These are phyloP conservation scores for Pogona vitticeps DNA, from an alignment of 2,113 vertebrate genomes.

Conservation along the genomic window DNA sequence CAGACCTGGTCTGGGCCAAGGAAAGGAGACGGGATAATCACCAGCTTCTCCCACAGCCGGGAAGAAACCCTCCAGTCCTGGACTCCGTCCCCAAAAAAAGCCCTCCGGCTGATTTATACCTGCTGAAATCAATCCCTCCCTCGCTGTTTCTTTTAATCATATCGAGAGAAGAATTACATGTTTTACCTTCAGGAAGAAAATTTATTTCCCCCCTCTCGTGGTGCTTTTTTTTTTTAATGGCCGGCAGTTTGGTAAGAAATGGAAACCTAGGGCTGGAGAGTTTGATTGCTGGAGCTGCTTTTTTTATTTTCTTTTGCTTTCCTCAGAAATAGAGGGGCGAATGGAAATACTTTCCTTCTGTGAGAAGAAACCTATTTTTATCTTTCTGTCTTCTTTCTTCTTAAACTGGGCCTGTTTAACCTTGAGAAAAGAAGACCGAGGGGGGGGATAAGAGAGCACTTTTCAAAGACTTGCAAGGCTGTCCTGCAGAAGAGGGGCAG, in stretches of 20 bases:
- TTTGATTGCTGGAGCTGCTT: too few species aligned
- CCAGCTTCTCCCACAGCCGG: not conserved
- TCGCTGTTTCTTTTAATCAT: slow-evolving; percentile 36
- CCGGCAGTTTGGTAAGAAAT: not conserved
- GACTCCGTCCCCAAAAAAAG: not conserved
- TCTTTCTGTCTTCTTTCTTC: not conserved
- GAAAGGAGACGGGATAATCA: not conserved
- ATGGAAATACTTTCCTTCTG: too few species aligned
- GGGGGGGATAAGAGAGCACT: too few species aligned
- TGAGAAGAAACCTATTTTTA: not conserved
- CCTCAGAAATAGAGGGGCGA: too few species aligned
- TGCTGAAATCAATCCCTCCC: slow-evolving; percentile 24
- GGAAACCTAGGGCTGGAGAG: not conserved
- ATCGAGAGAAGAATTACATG: slow-evolving; percentile 25
- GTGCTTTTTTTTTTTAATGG: not conserved
- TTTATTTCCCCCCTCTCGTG: not conserved
- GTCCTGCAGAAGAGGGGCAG: too few species aligned
- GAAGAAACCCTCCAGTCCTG: slow-evolving; percentile 4
- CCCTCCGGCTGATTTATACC: slow-evolving; percentile 34
- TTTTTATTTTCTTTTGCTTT: too few species aligned
- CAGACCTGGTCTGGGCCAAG: not conserved
- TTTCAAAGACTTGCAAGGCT: too few species aligned
- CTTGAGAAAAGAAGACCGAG: too few species aligned
- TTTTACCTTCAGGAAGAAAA: slow-evolving; percentile 24
- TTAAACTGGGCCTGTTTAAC: too few species aligned